phyloP scores from a whole-genome alignment of 2,888 invertebrate species.

The Creontiades dilutus region DNA sequence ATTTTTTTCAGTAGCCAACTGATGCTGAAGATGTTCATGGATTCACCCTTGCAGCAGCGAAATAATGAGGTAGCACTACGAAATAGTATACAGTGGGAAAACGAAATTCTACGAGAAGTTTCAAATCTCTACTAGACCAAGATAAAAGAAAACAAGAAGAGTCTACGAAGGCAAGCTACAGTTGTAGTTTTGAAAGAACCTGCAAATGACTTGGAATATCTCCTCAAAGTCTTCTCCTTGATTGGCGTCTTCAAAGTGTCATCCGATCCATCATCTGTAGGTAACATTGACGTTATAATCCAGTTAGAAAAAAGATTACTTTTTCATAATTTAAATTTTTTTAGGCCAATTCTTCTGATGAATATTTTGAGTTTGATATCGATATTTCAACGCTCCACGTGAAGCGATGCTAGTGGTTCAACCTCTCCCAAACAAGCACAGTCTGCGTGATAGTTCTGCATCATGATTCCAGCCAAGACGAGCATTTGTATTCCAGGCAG shows the following conservation, averaged over 20 bases:
- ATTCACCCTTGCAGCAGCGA: too few relatives aligned
- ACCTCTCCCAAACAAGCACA: too few relatives aligned
- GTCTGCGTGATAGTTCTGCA: too few relatives aligned
- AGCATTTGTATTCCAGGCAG: too few relatives aligned
- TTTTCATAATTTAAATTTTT: neutral
- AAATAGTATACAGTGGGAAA: neutral
- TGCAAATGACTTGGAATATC: neutral
- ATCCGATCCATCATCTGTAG: conserved; percentile 5
- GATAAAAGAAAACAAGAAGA: conserved; percentile 32
- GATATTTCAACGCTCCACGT: too few relatives aligned
- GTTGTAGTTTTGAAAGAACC: neutral
- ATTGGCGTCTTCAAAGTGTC: neutral
- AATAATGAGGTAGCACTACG: too few relatives aligned
- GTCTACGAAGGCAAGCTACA: neutral
- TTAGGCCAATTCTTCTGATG: too few relatives aligned
- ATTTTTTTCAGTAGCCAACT: too few relatives aligned
- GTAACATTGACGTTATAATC: neutral
- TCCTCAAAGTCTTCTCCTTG: neutral
- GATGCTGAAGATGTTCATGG: too few relatives aligned
- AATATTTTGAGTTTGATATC: too few relatives aligned
- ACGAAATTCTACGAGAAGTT: neutral
- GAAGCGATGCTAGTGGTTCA: too few relatives aligned
- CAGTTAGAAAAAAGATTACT: neutral
- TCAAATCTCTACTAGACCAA: neutral
- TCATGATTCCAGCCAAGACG: too few relatives aligned